Base-by-base conservation (phyloP, 2,113 vertebrate species). In the Ochotona curzoniae region DNA sequence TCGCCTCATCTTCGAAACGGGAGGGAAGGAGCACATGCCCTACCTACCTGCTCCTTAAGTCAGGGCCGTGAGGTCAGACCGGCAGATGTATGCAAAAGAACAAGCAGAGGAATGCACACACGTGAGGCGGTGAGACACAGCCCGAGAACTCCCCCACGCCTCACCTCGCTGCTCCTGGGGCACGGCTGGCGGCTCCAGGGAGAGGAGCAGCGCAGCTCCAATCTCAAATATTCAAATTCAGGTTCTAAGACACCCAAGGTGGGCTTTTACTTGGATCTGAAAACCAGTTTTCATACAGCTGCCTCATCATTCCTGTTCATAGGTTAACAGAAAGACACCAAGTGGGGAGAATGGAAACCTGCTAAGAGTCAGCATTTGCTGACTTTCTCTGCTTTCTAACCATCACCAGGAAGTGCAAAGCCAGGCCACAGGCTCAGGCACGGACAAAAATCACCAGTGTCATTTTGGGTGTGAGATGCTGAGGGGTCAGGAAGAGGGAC, bases 11-110 rank as follows among this genome's bases (percentile, higher is more conserved):
- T 92, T 57, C 90, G 82, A 95, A 88, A 86, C 32, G 63, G 63
- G 74, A 94, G 35, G 73, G 9, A 95, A 93, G 60, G 63, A 96
- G 18, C 89, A 91, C 95, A 97, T 97, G 96, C 92, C 96, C 96
- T 97, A 97, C 95, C 95, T 97, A 95, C 96, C 96, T 97, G 97
- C 82, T 97, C 95, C 96, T 97, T 97, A 97, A 96, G 96, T 96
- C 95, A 97, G 89, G 89, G 84, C 81, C 89, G n/a, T 93, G 94
- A 96, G 93, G 95, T 96, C 95, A 95, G 93, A 94, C 84, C 96
- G 94, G 96, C 96, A 14, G 94, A 87, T 95, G 96, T 96, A 97
- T 97, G 96, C 96, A 97, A 97, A 97, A 96, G 91, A 96, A 96
- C n/a, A 97, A 97, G 96, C 94, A 97, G 87, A 96, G 93, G 89